A percentile compares a stretch with the other conserved stretches of the same genome.
Evolutionary conservation across 2,113 vertebrate species (phyloP).

Genomic region (Chrysemys picta): DNA sequence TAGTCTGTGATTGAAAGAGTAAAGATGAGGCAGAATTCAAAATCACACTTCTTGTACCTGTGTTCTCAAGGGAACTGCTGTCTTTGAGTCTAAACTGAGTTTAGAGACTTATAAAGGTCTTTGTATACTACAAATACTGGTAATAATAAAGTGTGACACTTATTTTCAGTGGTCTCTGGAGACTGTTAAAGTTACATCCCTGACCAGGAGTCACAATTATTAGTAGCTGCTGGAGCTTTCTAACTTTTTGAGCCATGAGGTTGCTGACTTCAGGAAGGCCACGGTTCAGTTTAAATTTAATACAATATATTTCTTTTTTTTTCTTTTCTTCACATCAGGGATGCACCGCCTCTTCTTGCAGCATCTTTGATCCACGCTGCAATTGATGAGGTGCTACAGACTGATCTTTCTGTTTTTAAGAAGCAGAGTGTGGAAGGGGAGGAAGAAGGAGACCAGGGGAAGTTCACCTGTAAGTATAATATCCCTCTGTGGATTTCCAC

Average conservation of each 20-base stretch:
- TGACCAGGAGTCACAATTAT: not conserved
- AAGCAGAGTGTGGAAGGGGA: slow-evolving; percentile 71
- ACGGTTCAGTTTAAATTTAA: slow-evolving; percentile 25
- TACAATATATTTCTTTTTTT: not conserved
- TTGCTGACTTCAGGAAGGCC: not conserved
- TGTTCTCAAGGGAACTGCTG: slow-evolving; percentile 24
- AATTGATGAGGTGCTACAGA: slow-evolving; percentile 77
- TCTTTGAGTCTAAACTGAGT: not conserved
- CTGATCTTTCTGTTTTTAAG: slow-evolving; percentile 81
- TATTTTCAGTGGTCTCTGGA: not conserved
- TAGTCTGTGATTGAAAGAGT: slow-evolving; percentile 31
- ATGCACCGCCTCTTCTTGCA: slow-evolving; percentile 75
- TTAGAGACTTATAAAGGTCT: slow-evolving; percentile 10
- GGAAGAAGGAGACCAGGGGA: slow-evolving; percentile 39
- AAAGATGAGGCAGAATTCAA: slow-evolving; percentile 49
- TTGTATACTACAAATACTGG: slow-evolving; percentile 44
- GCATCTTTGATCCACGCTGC: slow-evolving; percentile 81
- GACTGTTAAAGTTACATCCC: not conserved
- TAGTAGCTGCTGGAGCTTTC: not conserved
- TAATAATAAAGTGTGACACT: not conserved
- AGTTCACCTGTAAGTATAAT: slow-evolving; percentile 75
- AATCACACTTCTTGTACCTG: slow-evolving; percentile 37
- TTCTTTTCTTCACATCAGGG: slow-evolving; percentile 70
- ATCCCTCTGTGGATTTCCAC: not conserved
- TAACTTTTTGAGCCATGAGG: not conserved